Evolutionary conservation across 1,140 invertebrate genomes (phyloP), one percentile per base, ranked within the genome.

Genomic region (Drosophila teissieri): DNA sequence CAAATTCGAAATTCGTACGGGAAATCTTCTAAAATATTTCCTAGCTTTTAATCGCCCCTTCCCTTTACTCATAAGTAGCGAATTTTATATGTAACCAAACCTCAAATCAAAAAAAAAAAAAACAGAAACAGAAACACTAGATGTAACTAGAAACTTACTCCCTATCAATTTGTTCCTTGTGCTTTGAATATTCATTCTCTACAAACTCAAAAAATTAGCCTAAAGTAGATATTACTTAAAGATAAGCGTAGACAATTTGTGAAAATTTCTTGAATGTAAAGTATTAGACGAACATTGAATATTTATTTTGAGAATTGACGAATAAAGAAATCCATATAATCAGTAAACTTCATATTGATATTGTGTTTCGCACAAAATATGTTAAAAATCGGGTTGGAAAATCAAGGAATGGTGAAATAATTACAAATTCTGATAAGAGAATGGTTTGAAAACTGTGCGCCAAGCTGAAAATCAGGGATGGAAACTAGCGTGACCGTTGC

Each of bases 261-360:
- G 62, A 55, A 49, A 60, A 73, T 64, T 64, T 74, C 45, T 10
- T 56, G 12, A 63, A 56, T 62, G 19, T 67, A 24, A 81, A 85
- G 82, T 85, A 82, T 82, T 82, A 86, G 45, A 78, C 24, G 54
- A 76, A 55, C 55, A 76, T 74, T 74, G 37, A 76, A 75, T 76
- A 75, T 75, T 75, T 75, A 75, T 75, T 74, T 75, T 40, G n/a
- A 51, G 56, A 56, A 56, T 69, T 77, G 31, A 55, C 49, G 49
- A 77, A 77, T 76, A 67, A 76, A 75, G 36, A 56, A 27, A 36
- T 52, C 63, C 49, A 39, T 58, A 44, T 53, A 49, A 37, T 36
- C 27, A n/a, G 22, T 34, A 19, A n/a, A 48, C 2, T 10, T 10
- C 6, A 48, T n/a, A 15, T 46, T 65, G 64, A 5, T 4, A 34